Evolutionary conservation across 2,888 invertebrate genomes (phyloP), one percentile per base, ranked within the genome.

Genomic region (Cordylochernes scorpioides): DNA sequence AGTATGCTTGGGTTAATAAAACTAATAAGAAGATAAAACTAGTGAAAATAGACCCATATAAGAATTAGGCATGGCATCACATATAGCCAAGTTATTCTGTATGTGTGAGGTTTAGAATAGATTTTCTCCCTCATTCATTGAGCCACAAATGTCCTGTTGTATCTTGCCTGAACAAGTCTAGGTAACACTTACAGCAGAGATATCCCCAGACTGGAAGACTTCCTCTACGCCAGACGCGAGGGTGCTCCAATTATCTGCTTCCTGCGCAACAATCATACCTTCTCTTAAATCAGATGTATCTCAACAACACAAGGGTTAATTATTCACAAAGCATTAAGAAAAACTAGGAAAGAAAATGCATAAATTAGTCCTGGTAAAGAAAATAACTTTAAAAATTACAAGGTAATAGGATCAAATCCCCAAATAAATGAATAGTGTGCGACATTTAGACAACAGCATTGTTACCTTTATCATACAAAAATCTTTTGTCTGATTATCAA

Each of bases 231-330:
- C 74, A 7, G 69, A 64, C 0, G 78, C 69, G 17, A 78, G 55
- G 5, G 74, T 69, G 0, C 74, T 74, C 88, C 88, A 91, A 48
- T 88, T 88, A 50, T 91, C 88, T 0, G 86, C 84, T 44, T 58
- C 56, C 53, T 58, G 38, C 3, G 43, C n/a, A n/a, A n/a, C n/a
- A n/a, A n/a, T n/a, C n/a, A n/a, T n/a, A n/a, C n/a, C n/a, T n/a
- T n/a, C n/a, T n/a, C n/a, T n/a, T n/a, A 31, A 34, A 18, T 24
- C 30, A 16, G 19, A 9, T 19, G n/a, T 19, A 19, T 19, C 8
- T n/a, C 8, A 19, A 19, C 8, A 19, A 19, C 8, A n/a, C n/a
- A 19, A 19, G n/a, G n/a, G n/a, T 9, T 9, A 19, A 19, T 9
- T 9, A n/a, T n/a, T 9, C 8, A 19, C 8, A 19, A 19, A 19